Base-by-base conservation (phyloP, 1,140 invertebrate genomes). In the Drosophila cardini region DNA sequence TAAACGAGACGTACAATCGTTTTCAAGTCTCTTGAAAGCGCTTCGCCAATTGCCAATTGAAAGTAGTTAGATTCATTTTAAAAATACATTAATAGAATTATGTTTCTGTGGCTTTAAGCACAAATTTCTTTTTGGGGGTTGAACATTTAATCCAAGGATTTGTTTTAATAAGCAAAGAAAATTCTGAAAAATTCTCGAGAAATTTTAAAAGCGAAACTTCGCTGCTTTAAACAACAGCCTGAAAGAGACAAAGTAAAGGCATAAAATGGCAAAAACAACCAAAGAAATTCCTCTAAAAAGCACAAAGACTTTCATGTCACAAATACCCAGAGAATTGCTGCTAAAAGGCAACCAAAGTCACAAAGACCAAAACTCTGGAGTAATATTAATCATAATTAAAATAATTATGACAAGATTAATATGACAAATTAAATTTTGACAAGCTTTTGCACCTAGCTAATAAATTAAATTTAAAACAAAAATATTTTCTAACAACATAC, bases 1-100 rank as follows among this genome's bases (percentile, higher is more conserved):
- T 68, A 71, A 63, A 43, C 21, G 21, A 26, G 21, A 57, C 38
- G 18, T 43, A 21, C 52, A 80, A 80, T 80, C 63, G 76, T 56
- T 4, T 30, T 63, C 43, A 62, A 30, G 46, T 40, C 34, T 43
- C 56, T 52, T 11, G 60, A 63, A n/a, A 60, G 4, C 34, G 36
- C 53, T 46, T 46, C n/a, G 26, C 32, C 34, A 52, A 60, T 45
- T 45, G 13, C 55, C 55, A 53, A 18, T 58, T 43, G 45, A 53
- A 34, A 50, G n/a, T 36, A 34, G 40, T 26, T n/a, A 50, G 58
- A 26, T 43, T 52, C 16, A 36, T 46, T 53, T 26, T n/a, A 11
- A 38, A 55, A 55, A 21, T 30, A 13, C 42, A 57, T 34, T 43
- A 57, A 43, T 26, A 26, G 38, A 56, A 56, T 40, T 40, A 26